Evolutionary conservation across 2,888 invertebrate genomes (phyloP), one percentile per base, ranked within the genome.

Genomic region (Sericinus montela): DNA sequence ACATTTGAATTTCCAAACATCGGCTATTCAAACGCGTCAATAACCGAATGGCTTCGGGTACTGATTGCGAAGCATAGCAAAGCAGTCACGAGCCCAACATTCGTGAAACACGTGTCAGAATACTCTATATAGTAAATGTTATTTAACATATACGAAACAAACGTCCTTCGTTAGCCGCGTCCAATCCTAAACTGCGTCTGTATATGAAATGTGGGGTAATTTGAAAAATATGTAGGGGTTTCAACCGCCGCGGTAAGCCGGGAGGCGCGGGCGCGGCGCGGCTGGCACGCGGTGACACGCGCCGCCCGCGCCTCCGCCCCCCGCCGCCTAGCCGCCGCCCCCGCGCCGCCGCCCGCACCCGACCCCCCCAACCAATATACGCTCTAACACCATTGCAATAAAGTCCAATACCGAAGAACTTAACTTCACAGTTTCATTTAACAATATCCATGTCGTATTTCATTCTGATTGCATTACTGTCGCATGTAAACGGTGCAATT

Each of bases 211-310:
- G 8, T 25, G 4, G 25, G n/a, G 3, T 1, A 25, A 25, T 25
- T 25, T 8, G 8, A 25, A 25, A 25, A 25, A 25, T 3, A 19
- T 19, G 19, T 62, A 87, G 87, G 60, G 87, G 87, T 23, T 87
- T 87, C 79, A 87, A 87, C 72, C 78, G 87, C 0, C 87, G 87
- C 60, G 83, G 82, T 51, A 80, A 74, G 69, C 80, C 81, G 87
- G 86, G 1, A 72, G 84, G 30, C 82, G 86, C 52, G 80, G 81
- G 1, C 80, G 80, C 54, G 75, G 78, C 60, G 70, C 52, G 34
- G 55, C 54, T 45, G 45, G 57, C 48, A 62, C 70, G 68, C 73
- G 72, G 73, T 74, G 72, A 76, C 76, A 64, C 65, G 56, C 52
- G 41, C 52, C 54, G 54, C 58, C 51, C 47, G 46, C 41, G 19